Evolutionary conservation across 2,797 vertebrate genomes (phyloP).

Genomic region (Nannoperca australis): DNA sequence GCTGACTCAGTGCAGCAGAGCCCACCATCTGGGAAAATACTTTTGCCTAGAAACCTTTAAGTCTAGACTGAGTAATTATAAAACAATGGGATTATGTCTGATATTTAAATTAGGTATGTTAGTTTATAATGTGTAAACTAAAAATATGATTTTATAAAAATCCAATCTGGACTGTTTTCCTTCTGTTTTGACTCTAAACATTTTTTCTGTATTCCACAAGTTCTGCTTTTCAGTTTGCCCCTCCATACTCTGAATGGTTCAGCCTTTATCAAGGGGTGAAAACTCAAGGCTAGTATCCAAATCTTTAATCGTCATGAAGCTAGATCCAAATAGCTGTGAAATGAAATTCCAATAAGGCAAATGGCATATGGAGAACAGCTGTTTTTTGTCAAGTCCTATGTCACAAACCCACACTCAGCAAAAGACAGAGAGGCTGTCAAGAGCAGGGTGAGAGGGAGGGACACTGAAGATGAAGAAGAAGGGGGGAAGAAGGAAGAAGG

Average conservation of each 20-base stretch:
- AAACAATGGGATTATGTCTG: conserved; percentile 9
- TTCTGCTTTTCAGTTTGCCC: background rate
- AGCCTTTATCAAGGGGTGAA: conserved; percentile 17
- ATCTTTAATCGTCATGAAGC: conserved; percentile 1
- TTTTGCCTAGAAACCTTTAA: conserved; percentile 26
- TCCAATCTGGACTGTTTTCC: background rate
- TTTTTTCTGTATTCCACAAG: background rate
- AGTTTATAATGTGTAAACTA: background rate
- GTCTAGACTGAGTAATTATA: conserved; percentile 33
- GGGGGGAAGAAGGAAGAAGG: conserved; percentile 36
- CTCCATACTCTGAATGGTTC: conserved; percentile 10
- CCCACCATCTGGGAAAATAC: conserved; percentile 8
- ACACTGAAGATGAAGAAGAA: conserved; percentile 48
- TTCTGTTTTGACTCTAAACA: background rate
- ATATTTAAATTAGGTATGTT: conserved; percentile 20
- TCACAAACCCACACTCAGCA: conserved; percentile 71
- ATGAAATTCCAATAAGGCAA: conserved; percentile 47
- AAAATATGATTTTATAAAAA: no score
- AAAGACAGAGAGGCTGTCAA: conserved; percentile 70
- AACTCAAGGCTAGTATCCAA: conserved; percentile 11
- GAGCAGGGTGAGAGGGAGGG: conserved; percentile 72
- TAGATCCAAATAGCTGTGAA: conserved; percentile 9
- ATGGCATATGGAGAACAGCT: conserved; percentile 60
- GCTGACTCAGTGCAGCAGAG: conserved; percentile 50
- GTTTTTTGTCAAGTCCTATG: conserved; percentile 64